Evolutionary conservation across 2,888 invertebrate species (phyloP).

Genomic region (Candidula unifasciata): DNA sequence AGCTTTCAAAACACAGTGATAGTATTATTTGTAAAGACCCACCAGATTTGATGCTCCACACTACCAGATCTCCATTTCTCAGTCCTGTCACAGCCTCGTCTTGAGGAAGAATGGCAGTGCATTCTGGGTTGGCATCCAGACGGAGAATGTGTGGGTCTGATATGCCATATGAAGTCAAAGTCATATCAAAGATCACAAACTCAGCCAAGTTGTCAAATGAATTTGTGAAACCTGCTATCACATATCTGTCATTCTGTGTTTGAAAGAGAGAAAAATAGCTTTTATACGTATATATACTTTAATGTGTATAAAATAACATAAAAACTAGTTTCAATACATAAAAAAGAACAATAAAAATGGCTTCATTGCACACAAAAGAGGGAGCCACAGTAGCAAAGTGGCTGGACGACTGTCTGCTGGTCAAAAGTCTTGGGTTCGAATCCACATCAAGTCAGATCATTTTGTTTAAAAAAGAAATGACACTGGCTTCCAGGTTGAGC

Average conservation of each 20-base stretch:
- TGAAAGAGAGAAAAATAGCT: neutral
- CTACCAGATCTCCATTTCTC: slow-evolving; percentile 76
- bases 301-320: neutral
- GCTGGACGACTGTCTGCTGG: no score
- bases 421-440: no score
- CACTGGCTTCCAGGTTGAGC: no score
- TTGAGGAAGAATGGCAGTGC: slow-evolving; percentile 75
- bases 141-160: slow-evolving; percentile 73
- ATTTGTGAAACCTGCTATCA: slow-evolving; percentile 77
- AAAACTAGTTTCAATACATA: no score
- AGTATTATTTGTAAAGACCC: neutral
- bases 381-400: no score
- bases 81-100: slow-evolving; percentile 77
- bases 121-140: slow-evolving; percentile 75
- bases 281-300: neutral
- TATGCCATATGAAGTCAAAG: slow-evolving; percentile 68
- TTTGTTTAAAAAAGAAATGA: no score
- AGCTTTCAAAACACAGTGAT: no score
- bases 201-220: slow-evolving; percentile 76
- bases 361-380: no score
- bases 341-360: no score
- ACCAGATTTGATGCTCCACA: slow-evolving; percentile 77
- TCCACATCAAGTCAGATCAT: no score
- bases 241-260: slow-evolving; percentile 71
- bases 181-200: slow-evolving; percentile 77